Evolutionary conservation across 1,140 invertebrate genomes (phyloP).

Genomic region (Nymphalis io): DNA sequence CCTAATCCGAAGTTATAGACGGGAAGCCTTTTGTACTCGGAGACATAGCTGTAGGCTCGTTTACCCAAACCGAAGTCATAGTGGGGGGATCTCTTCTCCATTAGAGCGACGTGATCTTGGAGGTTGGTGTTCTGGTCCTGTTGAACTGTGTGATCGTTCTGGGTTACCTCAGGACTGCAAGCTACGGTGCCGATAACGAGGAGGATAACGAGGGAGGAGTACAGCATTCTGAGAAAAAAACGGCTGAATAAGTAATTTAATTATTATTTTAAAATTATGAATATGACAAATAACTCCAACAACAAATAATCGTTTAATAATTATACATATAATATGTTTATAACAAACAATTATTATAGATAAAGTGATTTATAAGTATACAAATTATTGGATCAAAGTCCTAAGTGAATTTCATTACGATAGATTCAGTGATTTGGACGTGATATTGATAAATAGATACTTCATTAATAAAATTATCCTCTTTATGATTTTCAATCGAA

Average conservation of each 20-base stretch:
- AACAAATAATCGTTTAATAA: too few relatives aligned
- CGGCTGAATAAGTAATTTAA: not conserved
- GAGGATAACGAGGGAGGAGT: slow-evolving; percentile 51
- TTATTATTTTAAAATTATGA: too few relatives aligned
- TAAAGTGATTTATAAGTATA: too few relatives aligned
- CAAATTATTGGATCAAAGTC: too few relatives aligned
- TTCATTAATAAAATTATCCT: too few relatives aligned
- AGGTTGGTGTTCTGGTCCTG: slow-evolving; percentile 33
- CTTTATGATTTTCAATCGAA: too few relatives aligned
- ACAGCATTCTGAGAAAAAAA: slow-evolving; percentile 63
- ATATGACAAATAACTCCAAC: too few relatives aligned
- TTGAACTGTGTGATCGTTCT: slow-evolving; percentile 39
- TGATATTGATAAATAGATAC: too few relatives aligned
- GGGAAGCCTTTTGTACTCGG: slow-evolving; percentile 84
- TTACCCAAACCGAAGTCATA: slow-evolving; percentile 81
- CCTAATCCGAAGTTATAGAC: slow-evolving; percentile 86
- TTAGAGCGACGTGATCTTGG: slow-evolving; percentile 42
- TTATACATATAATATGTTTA: too few relatives aligned
- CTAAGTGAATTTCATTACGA: too few relatives aligned
- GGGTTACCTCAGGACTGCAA: slow-evolving; percentile 57
- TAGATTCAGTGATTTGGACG: too few relatives aligned
- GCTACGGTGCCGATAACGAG: slow-evolving; percentile 55
- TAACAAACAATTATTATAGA: too few relatives aligned
- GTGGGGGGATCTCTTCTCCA: slow-evolving; percentile 72
- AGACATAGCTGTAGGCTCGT: slow-evolving; percentile 83